These are phyloP conservation scores for Papilio demoleus DNA, from an alignment of 2,888 invertebrate species.

Conservation along the genomic window DNA sequence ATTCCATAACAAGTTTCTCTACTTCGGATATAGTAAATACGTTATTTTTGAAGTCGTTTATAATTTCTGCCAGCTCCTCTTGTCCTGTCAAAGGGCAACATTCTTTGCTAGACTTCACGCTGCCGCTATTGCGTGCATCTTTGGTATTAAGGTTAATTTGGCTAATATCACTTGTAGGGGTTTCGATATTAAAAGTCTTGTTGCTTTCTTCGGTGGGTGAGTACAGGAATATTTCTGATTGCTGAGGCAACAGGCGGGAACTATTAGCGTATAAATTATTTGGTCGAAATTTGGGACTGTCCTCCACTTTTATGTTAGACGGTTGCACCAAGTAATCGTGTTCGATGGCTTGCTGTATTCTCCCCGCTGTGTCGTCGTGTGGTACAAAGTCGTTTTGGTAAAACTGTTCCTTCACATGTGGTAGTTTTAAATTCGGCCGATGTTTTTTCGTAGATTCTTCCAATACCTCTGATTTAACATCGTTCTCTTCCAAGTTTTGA, in stretches of 20 bases:
- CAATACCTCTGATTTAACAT: constrained; percentile 51
- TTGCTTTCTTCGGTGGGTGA: constrained; percentile 78
- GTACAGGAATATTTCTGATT: constrained; percentile 74
- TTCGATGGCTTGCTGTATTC: constrained; percentile 79
- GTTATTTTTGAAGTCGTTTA: constrained; percentile 95
- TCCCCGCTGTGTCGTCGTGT: constrained; percentile 63
- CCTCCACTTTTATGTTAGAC: constrained; percentile 84
- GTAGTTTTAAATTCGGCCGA: constrained; percentile 73
- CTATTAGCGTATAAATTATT: constrained; percentile 78
- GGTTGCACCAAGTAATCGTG: constrained; percentile 85
- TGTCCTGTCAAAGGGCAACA: constrained; percentile 80
- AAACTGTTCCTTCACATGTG: constrained; percentile 75
- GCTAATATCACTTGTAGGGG: constrained; percentile 79
- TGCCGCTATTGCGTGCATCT: constrained; percentile 66
- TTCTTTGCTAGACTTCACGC: constrained; percentile 74
- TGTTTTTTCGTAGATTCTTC: constrained; percentile 67
- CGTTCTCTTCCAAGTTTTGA: constrained; percentile 70
- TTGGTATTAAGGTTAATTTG: constrained; percentile 76
- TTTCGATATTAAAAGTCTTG: constrained; percentile 75
- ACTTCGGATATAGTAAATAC: constrained; percentile 93
- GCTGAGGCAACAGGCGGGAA: constrained; percentile 72
- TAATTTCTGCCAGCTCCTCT: constrained; percentile 93
- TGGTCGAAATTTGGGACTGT: constrained; percentile 76
- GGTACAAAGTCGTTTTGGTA: constrained; percentile 78
- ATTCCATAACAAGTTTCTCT: constrained; percentile 92